phyloP scores from a whole-genome alignment of 2,888 invertebrate species.

The Cataglyphis altisquamis region DNA sequence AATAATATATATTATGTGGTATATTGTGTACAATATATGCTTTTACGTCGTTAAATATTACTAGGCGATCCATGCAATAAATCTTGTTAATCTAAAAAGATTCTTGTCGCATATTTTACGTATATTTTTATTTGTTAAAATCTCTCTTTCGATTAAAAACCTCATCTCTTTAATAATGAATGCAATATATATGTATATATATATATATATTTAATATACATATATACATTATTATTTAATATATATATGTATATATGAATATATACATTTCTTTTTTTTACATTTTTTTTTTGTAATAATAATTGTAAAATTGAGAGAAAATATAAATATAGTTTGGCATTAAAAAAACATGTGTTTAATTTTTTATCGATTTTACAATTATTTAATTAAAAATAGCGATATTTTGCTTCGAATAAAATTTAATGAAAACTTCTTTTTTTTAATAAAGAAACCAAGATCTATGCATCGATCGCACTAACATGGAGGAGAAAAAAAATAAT shows the following conservation, averaged over 20 bases:
- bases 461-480: conserved; percentile 67
- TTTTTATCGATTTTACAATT: neutral
- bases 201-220: neutral
- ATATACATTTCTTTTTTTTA: neutral
- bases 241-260: no score
- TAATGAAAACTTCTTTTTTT: neutral
- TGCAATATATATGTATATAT: neutral
- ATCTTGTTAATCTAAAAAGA: conserved; percentile 48
- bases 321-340: neutral
- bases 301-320: neutral
- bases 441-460: conserved; percentile 50
- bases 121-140: conserved; percentile 39
- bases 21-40: conserved; percentile 75
- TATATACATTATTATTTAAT: neutral
- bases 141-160: conserved; percentile 7
- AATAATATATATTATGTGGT: conserved; percentile 67
- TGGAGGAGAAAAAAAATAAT: conserved; percentile 69
- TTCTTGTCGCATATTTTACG: conserved; percentile 39
- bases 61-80: conserved; percentile 67
- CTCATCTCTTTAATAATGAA: neutral
- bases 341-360: conserved; percentile 10
- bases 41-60: conserved; percentile 75
- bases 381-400: conserved; percentile 16
- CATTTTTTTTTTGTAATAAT: neutral
- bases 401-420: neutral